A percentile compares a stretch with the other conserved stretches of the same genome.
These are phyloP conservation scores for Amphiprion percula DNA, from an alignment of 2,113 vertebrate genomes.

Conservation along the genomic window DNA sequence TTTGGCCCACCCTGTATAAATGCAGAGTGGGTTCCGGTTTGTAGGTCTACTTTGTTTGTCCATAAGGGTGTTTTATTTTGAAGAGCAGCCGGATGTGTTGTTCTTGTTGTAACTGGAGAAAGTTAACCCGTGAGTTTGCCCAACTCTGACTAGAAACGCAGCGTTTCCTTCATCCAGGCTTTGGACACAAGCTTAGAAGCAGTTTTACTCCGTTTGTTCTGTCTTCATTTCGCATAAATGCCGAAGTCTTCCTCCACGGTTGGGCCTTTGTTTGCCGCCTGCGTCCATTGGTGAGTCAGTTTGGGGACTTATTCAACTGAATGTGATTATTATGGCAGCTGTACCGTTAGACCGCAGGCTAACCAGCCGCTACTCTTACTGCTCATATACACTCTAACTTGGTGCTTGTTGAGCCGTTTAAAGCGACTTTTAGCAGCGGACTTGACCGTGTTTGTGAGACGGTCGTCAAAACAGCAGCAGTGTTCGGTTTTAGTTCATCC, in stretches of 20 bases:
- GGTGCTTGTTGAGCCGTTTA: too few relatives aligned
- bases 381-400: neutral
- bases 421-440: neutral
- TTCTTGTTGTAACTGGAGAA: neutral
- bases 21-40: too few relatives aligned
- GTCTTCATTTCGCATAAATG: conserved; percentile 52
- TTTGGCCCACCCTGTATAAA: too few relatives aligned
- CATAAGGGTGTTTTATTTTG: conserved; percentile 41
- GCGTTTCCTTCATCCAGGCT: conserved; percentile 19
- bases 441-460: neutral
- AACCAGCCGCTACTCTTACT: neutral
- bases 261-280: conserved; percentile 26
- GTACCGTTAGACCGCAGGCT: conserved; percentile 54
- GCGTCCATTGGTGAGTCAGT: conserved; percentile 67
- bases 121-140: conserved; percentile 12
- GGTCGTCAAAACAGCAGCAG: neutral
- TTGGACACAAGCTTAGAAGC: neutral
- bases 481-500: conserved; percentile 12
- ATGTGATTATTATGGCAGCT: conserved; percentile 29
- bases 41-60: neutral
- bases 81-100: conserved; percentile 15
- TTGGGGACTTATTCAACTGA: neutral
- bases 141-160: neutral
- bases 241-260: neutral
- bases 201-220: neutral